A percentile compares a stretch with the other conserved stretches of the same genome.
phyloP scores from a whole-genome alignment of 2,797 vertebrate species.

The Steatocranus sp. region DNA sequence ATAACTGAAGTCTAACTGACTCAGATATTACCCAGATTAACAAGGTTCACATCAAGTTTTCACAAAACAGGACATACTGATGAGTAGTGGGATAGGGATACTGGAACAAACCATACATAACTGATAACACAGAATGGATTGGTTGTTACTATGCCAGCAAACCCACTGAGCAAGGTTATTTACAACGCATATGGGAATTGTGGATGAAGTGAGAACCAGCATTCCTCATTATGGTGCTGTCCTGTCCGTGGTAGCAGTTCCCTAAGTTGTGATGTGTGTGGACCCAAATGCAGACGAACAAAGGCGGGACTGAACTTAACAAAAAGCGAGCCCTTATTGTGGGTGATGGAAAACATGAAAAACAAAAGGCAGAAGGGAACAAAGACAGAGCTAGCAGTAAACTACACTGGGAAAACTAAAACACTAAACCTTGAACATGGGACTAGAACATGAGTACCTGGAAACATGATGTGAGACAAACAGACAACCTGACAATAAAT shows the following conservation, averaged over 20 bases:
- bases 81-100: background rate
- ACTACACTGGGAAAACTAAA: background rate
- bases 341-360: background rate
- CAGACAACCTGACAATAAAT: background rate
- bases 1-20: background rate
- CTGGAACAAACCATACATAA: background rate
- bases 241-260: background rate
- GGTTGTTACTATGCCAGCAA: background rate
- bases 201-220: background rate
- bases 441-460: background rate
- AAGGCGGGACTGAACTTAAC: background rate
- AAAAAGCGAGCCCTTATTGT: background rate
- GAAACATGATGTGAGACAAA: background rate
- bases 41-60: background rate
- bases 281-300: background rate
- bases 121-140: background rate
- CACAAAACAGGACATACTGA: background rate
- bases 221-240: background rate
- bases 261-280: background rate
- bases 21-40: background rate
- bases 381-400: background rate
- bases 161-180: background rate
- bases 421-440: background rate
- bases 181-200: background rate
- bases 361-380: background rate